Evolutionary conservation across 2,797 vertebrate species (phyloP), one percentile per base, ranked within the genome.

Genomic region (Channallabes apus): DNA sequence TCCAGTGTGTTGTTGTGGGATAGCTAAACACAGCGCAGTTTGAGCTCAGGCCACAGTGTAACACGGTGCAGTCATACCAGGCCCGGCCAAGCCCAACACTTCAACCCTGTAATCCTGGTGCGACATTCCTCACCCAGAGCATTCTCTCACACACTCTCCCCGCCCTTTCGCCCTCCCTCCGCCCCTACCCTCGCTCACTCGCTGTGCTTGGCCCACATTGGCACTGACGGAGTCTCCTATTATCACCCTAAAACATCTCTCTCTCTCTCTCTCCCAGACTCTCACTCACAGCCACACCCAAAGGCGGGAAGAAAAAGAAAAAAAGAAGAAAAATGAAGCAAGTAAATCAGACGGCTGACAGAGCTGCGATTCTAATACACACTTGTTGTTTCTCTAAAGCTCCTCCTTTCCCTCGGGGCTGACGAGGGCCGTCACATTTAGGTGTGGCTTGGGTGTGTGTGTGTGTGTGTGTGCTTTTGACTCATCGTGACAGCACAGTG

Each of bases 71-170:
- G 69, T 83, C 82, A 83, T 71, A 56, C 79, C 84, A 56, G 51
- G 46, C 76, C 67, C 24, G 58, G 77, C 85, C 85, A 79, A 86
- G 41, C 82, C 76, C 85, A 80, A 15, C 41, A 65, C 76, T 80
- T 35, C 59, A 58, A n/a, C 35, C 22, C 84, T 93, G 76, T 90
- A 92, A 91, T 82, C 41, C 89, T 87, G 86, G 91, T 93, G 94
- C 89, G 91, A 95, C 91, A 95, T 95, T 95, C 93, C 92, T 89
- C 93, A 91, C 90, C 54, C 69, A 64, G 29, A 76, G 46, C 64
- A 86, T 76, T 84, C 82, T 64, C 88, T 82, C 35, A 29, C 71
- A 67, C 35, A 27, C 54, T 20, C 67, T 76, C 67, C 64, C 59
- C 67, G 54, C 61, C 27, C 15, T 82, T n/a, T 41, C 78, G 46